A percentile compares a stretch with the other conserved stretches of the same genome.
Evolutionary conservation across 2,113 vertebrate species (phyloP).

Genomic region (Terrapene triunguis): DNA sequence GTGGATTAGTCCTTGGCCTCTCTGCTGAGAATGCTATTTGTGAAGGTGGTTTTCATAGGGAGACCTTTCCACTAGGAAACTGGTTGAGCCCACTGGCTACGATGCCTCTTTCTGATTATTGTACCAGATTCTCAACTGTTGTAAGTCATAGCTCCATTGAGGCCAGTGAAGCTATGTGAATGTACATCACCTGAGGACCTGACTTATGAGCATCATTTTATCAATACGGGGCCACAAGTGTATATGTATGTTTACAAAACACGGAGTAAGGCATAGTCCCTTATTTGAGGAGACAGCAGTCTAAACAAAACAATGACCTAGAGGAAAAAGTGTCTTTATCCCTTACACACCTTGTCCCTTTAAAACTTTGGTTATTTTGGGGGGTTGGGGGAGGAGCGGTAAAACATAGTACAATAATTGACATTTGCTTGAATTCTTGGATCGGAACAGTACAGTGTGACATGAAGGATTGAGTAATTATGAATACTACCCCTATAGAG

Average conservation of each 20-base stretch:
- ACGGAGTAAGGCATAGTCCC: neutral
- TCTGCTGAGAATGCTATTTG: neutral
- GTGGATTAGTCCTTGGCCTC: fast-evolving
- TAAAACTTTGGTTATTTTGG: neutral
- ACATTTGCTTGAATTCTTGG: neutral
- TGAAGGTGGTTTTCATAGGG: neutral
- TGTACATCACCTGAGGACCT: neutral
- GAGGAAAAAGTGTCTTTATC: neutral
- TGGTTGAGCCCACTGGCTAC: neutral
- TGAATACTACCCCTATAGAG: neutral
- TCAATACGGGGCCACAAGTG: neutral
- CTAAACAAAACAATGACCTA: neutral
- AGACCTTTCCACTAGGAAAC: neutral
- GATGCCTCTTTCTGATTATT: neutral
- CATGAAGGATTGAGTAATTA: neutral
- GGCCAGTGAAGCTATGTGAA: neutral
- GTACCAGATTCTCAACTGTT: neutral
- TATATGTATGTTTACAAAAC: neutral
- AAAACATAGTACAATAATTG: neutral
- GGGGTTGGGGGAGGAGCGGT: neutral
- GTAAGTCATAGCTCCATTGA: neutral
- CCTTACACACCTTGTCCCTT: neutral
- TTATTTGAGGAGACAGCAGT: neutral
- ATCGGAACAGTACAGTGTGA: neutral
- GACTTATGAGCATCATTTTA: neutral